A percentile compares a stretch with the other conserved stretches of the same genome.
Conservation (phyloP, 2,113 vertebrate genomes). For the Sus scrofa region T2T-Sscrofa CM000813.6:160146501-160147000, state of each 20-base stretch:
- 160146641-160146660: background rate
- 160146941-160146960: background rate
- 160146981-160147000: background rate
- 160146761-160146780: background rate
- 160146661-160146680: background rate
- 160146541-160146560: background rate
- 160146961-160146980: background rate
- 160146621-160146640: background rate
- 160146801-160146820: background rate
- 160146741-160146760: background rate
- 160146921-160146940: background rate
- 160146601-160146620: background rate
- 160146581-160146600: background rate
- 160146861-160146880: background rate
- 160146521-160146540: background rate
- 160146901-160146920: background rate
- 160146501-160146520: background rate
- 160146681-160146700: background rate
- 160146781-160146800: background rate
- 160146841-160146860: constrained; percentile 1
- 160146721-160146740: background rate
- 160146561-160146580: background rate
- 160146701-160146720: background rate
- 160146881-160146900: background rate
- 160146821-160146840: background rate